phyloP scores from a whole-genome alignment of 2,113 vertebrate species.

The Glaucidium brasilianum region DNA sequence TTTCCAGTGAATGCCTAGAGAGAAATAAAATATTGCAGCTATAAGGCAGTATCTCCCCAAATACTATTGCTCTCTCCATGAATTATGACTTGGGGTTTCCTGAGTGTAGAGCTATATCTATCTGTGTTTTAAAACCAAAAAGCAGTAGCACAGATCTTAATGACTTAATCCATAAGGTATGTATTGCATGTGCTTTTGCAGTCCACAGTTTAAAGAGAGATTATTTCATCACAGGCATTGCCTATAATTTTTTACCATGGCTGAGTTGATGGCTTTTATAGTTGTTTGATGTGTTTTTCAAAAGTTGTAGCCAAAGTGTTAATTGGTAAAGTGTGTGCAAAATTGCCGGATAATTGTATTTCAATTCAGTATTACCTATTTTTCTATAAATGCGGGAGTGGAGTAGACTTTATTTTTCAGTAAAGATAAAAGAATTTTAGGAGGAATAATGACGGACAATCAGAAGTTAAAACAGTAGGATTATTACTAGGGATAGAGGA shows the following conservation, averaged over 20 bases:
- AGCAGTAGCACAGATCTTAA: not conserved
- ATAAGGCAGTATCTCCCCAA: not conserved
- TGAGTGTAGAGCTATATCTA: not conserved
- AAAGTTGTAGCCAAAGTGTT: not conserved
- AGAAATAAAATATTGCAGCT: not conserved
- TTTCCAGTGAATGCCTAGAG: not conserved
- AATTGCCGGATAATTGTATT: not conserved
- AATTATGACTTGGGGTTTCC: not conserved
- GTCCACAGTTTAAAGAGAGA: not conserved
- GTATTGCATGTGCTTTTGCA: not conserved
- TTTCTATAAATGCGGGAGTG: not conserved
- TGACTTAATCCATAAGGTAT: not conserved
- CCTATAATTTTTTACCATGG: not conserved
- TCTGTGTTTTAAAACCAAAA: not conserved
- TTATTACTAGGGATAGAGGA: not conserved
- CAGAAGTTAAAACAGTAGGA: not conserved
- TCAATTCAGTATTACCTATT: not conserved
- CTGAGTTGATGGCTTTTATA: not conserved
- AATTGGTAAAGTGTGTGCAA: not conserved
- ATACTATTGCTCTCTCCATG: not conserved
- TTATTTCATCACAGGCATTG: not conserved
- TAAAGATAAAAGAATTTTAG: not conserved
- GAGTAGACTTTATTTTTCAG: not conserved
- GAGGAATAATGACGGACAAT: not conserved
- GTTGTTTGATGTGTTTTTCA: not conserved